Evolutionary conservation across 2,797 vertebrate genomes (phyloP), one percentile per base, ranked within the genome.

Genomic region (Dendrocincla fuliginosa): DNA sequence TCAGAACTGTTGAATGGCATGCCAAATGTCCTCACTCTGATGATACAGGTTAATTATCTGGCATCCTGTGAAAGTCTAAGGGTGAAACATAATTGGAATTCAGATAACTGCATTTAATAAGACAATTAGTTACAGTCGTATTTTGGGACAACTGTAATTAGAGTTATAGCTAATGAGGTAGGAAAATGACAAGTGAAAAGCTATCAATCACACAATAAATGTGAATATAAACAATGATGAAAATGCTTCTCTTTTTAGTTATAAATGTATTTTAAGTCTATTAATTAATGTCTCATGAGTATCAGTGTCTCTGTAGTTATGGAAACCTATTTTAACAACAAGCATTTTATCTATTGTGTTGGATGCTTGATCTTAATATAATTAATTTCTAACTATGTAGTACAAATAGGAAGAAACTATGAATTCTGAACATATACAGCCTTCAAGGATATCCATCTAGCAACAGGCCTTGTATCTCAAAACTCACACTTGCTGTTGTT

Each of bases 101-200:
- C 68, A 70, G 81, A 64, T 74, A 82, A 53, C 46, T 83, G 49
- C 67, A 60, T 77, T 94, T 90, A 96, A 87, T 85, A 89, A 83
- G 86, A 90, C 64, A 74, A 87, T 95, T 85, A 92, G 64, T 80
- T 80, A 89, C 86, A 93, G 64, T 10, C 87, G 33, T 71, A 93
- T 84, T 96, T 84, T 90, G 61, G 69, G 87, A 93, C 69, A 94
- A 87, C 20, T 70, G 25, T 87, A 96, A 95, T 95, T 92, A 93
- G 55, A 96, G 64, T 74, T 70, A 80, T 4, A 88, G 74, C 61
- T 92, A 95, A 94, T 75, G 79, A 96, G 17, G 42, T 57, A 75
- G 22, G 56, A 84, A 94, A 78, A 89, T 79, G 77, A 93, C 91
- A 95, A 89, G 49, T 41, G 79, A 83, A 93, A 93, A 90, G 42